phyloP scores from a whole-genome alignment of 2,888 invertebrate species.

The Boloria euphrosyne region DNA sequence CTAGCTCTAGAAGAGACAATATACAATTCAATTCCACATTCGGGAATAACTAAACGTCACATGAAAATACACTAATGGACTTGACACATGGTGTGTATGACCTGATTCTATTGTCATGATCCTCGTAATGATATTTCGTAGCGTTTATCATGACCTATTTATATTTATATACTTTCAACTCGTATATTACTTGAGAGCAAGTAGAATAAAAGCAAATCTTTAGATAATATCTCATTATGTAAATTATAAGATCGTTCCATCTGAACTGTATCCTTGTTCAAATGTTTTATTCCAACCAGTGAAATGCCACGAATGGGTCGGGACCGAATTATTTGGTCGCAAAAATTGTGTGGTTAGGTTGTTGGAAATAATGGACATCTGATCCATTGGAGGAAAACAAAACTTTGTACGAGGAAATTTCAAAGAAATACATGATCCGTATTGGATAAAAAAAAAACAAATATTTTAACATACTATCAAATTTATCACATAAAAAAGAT shows the following conservation, averaged over 20 bases:
- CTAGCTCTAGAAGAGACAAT: slow-evolving; percentile 56
- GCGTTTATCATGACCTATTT: not conserved
- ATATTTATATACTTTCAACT: not conserved
- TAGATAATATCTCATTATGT: not conserved
- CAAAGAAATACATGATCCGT: no score
- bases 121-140: not conserved
- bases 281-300: slow-evolving; percentile 76
- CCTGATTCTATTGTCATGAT: slow-evolving; percentile 26
- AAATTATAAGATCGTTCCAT: slow-evolving; percentile 34
- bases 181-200: not conserved
- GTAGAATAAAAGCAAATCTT: not conserved
- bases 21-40: slow-evolving; percentile 30
- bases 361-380: slow-evolving; percentile 64
- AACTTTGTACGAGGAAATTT: slow-evolving; percentile 20
- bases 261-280: slow-evolving; percentile 38
- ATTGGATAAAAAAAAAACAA: no score
- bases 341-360: slow-evolving; percentile 64
- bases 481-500: no score
- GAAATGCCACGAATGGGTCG: slow-evolving; percentile 70
- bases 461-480: no score
- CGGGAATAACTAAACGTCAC: slow-evolving; percentile 30
- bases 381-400: slow-evolving; percentile 48
- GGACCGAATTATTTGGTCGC: slow-evolving; percentile 69
- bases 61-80: slow-evolving; percentile 36
- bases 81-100: slow-evolving; percentile 31